Conservation (phyloP, 2,113 vertebrate species). For the Herpetotheres cachinnans region DNA sequence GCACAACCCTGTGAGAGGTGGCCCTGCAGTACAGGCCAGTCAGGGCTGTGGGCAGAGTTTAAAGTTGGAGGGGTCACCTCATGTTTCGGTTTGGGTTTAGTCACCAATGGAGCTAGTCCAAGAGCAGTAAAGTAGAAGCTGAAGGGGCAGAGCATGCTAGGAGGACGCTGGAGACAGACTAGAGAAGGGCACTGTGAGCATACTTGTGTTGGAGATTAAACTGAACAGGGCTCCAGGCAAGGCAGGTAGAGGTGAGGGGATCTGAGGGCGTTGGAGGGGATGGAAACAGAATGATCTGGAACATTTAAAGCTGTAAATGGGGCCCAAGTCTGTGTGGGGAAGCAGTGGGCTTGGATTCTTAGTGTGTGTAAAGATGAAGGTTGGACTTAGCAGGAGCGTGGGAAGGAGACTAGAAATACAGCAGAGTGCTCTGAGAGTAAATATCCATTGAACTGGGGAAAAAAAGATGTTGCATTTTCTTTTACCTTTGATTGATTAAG, state of each 20-base stretch:
- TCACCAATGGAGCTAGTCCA: not conserved
- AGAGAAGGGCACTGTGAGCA: rapidly evolving
- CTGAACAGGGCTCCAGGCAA: not conserved
- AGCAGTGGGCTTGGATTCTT: not conserved
- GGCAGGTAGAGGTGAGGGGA: not conserved
- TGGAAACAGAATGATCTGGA: not conserved
- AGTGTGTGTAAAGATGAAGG: not conserved
- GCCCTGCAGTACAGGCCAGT: rapidly evolving
- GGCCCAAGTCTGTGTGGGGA: rapidly evolving
- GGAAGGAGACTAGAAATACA: not conserved
- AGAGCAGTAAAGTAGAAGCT: not conserved
- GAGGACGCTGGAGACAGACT: rapidly evolving
- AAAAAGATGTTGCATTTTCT: not conserved
- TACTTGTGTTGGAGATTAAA: not conserved
- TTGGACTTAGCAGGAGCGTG: not conserved
- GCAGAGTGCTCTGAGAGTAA: not conserved
- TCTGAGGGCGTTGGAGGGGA: not conserved
- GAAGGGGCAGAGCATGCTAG: not conserved
- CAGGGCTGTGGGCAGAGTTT: not conserved
- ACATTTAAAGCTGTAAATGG: not conserved
- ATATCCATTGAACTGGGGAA: not conserved
- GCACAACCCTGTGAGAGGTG: too few species aligned
- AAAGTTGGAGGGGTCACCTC: not conserved
- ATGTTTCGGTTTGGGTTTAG: not conserved
- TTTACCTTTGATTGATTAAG: not conserved